phyloP scores from a whole-genome alignment of 2,888 invertebrate species.

The Drosophila phalerata region DNA sequence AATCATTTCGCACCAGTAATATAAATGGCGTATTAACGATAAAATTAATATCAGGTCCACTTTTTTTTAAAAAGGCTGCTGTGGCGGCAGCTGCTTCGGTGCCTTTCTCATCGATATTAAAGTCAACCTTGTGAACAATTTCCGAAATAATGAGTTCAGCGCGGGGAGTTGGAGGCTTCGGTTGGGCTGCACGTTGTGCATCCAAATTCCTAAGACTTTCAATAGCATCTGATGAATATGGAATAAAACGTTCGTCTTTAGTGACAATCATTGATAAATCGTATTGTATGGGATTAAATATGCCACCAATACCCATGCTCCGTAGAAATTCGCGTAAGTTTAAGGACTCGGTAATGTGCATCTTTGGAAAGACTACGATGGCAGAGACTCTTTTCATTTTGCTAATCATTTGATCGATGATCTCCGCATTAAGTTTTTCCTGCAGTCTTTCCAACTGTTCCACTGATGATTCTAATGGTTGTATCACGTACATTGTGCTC shows the following conservation, averaged over 20 bases:
- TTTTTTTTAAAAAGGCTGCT: not conserved
- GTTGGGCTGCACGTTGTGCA: not conserved
- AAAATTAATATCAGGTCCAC: not conserved
- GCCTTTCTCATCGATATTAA: not conserved
- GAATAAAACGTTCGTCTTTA: not conserved
- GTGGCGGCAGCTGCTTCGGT: not conserved
- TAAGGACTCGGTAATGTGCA: not conserved
- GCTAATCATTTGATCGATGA: constrained; percentile 1
- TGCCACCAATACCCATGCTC: not conserved
- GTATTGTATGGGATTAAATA: not conserved
- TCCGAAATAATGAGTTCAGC: not conserved
- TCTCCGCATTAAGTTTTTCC: not conserved
- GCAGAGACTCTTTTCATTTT: not conserved
- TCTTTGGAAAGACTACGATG: not conserved
- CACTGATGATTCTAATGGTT: not conserved
- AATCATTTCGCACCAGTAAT: not conserved
- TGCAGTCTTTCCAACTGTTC: not conserved
- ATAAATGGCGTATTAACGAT: not conserved
- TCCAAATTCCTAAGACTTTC: not conserved
- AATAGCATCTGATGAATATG: not conserved
- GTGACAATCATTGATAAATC: not conserved
- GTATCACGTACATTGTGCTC: constrained; percentile 15
- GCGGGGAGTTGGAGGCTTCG: not conserved
- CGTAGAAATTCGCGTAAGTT: not conserved
- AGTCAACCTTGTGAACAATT: not conserved